Percentiles rank a stretch among this genome's conserved stretches.
phyloP scores from a whole-genome alignment of 2,113 vertebrate species.

The Ramphastos sulfuratus region DNA sequence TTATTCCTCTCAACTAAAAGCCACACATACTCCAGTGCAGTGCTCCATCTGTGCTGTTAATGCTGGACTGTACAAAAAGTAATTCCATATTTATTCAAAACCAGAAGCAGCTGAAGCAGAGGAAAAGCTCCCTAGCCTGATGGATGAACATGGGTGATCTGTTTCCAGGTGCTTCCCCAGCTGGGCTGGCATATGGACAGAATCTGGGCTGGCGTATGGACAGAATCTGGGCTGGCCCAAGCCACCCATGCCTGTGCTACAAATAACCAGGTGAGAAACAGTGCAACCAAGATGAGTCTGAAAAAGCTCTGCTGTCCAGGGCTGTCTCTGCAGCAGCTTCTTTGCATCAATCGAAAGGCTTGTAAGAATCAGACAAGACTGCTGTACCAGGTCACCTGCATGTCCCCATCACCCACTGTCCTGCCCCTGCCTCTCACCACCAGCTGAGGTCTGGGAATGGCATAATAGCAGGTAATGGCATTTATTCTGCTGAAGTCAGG shows the following conservation, averaged over 20 bases:
- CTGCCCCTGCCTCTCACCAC: background rate
- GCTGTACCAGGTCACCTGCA: fast-evolving
- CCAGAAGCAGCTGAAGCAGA: background rate
- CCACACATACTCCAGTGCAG: background rate
- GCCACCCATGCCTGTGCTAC: background rate
- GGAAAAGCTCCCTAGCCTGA: background rate
- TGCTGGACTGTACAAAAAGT: background rate
- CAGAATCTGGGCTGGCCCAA: background rate
- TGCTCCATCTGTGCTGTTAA: conserved; percentile 45
- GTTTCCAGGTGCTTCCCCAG: background rate
- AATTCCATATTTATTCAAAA: background rate
- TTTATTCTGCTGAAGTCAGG: background rate
- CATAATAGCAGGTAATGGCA: background rate
- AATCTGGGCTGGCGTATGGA: background rate
- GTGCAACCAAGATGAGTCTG: background rate
- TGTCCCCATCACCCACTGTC: background rate
- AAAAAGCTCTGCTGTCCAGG: background rate
- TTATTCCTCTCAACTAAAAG: conserved; percentile 13
- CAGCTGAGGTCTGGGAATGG: background rate
- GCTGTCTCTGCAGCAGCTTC: background rate
- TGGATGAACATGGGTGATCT: background rate
- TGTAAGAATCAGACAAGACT: fast-evolving
- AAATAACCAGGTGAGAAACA: background rate
- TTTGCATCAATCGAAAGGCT: background rate
- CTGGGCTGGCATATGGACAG: background rate